Evolutionary conservation across 64 coral and sea anemone genomes (phyloP).

Genomic region (Montipora efflorescens): DNA sequence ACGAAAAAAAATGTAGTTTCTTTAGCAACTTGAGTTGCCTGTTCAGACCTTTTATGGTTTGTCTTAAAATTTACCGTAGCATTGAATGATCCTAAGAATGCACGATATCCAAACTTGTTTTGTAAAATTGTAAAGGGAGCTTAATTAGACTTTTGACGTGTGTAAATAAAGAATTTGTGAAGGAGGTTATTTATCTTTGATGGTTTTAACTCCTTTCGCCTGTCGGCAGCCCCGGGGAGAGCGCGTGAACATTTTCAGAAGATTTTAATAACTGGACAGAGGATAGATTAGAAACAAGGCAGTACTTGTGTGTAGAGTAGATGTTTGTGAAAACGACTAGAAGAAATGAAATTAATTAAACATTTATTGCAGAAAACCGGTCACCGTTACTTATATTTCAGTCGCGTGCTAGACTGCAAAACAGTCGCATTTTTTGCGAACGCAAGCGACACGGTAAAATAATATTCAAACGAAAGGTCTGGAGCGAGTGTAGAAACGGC

Average conservation of each 20-base stretch:
- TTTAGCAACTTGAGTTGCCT: no score
- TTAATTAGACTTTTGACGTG: background rate
- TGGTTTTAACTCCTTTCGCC: constrained; percentile 12
- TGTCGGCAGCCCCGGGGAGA: background rate
- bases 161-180: constrained; percentile 1
- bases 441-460: no score
- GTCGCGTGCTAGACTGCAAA: no score
- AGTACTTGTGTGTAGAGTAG: background rate
- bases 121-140: background rate
- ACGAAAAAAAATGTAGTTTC: no score
- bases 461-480: no score
- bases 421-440: no score
- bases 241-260: background rate
- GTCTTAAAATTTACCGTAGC: no score
- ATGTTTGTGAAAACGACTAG: background rate
- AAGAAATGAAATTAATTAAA: background rate
- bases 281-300: background rate
- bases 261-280: background rate
- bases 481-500: no score
- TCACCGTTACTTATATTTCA: no score
- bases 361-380: no score
- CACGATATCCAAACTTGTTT: background rate
- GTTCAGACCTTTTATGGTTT: no score
- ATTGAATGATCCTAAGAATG: no score
- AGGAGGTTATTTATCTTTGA: constrained; percentile 17